A percentile compares a stretch with the other conserved stretches of the same genome.
Conservation (phyloP, 2,888 invertebrate species). For the Polylopha cassiicola region DNA sequence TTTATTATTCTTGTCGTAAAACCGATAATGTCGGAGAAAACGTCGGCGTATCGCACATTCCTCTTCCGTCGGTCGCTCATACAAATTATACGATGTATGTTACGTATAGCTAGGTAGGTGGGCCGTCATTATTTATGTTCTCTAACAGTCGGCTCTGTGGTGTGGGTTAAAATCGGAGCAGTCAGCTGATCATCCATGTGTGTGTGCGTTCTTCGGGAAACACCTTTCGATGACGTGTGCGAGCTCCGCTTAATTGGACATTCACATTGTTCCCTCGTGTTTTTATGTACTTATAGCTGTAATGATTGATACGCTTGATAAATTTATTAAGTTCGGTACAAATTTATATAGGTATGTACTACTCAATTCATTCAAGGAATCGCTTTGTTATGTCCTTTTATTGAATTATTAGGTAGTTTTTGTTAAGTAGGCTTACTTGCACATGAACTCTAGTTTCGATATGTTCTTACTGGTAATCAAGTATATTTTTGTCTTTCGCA, state of each 20-base stretch:
- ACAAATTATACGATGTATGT: conserved; percentile 73
- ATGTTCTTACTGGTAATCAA: no score
- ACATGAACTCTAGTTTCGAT: no score
- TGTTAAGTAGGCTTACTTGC: no score
- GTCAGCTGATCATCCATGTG: conserved; percentile 70
- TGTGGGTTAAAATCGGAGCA: conserved; percentile 77
- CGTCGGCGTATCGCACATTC: conserved; percentile 65
- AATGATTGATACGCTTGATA: conserved; percentile 44
- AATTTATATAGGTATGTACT: conserved; percentile 25
- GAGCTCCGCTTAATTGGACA: conserved; percentile 75
- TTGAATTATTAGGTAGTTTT: conserved; percentile 11
- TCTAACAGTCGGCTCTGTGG: conserved; percentile 71
- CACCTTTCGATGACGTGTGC: conserved; percentile 76
- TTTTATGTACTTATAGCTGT: conserved; percentile 38
- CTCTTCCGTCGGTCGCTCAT: conserved; percentile 61
- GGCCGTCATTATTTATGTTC: conserved; percentile 78
- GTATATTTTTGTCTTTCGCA: no score
- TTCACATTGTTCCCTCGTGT: conserved; percentile 70
- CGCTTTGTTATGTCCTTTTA: conserved; percentile 16
- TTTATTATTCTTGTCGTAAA: conserved; percentile 59
- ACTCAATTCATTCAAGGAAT: conserved; percentile 24
- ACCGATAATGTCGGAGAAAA: conserved; percentile 59
- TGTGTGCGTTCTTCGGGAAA: conserved; percentile 75
- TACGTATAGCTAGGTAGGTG: conserved; percentile 75
- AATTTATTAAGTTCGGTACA: conserved; percentile 29